Evolutionary conservation across 1,140 invertebrate genomes (phyloP), one percentile per base, ranked within the genome.

Genomic region (Dolichoris vasculosae): DNA sequence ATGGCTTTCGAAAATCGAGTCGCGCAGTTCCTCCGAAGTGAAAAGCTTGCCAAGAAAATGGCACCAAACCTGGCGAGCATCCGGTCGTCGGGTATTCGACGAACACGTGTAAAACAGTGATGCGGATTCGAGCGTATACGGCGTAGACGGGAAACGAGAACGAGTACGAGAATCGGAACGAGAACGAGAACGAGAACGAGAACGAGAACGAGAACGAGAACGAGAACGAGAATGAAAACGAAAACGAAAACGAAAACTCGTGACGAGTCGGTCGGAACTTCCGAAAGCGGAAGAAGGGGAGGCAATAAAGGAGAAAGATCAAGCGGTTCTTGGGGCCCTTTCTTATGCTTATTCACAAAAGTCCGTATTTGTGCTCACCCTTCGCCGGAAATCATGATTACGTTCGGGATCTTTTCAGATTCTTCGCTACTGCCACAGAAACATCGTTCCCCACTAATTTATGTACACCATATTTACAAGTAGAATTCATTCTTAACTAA

Each of bases 221-320:
- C 15, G 48, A 38, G 13, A 59, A 51, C 48, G 76, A 38, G 40
- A 40, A 55, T 32, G 32, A 51, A n/a, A 43, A 48, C 30, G 76
- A 43, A n/a, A 78, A 55, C 40, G 73, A 32, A 32, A 32, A 76
- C 35, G 46, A 76, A 32, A 67, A 67, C 63, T 67, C 26, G 35
- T 26, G 38, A 73, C 69, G 38, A 73, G 38, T 73, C 38, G 40
- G 20, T 43, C 69, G 69, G 69, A 73, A 73, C 69, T 43, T 32
- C 17, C 26, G 73, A 32, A 79, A 82, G 40, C 76, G 80, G 63
- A 73, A 79, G 80, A 85, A 73, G 51, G 80, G 51, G 75, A 81
- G 77, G 13, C 46, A 76, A 51, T 51, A 76, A 83, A 75, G 51
- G 48, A 63, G 64, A 82, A 78, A 78, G 78, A 64, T 63, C 64